Evolutionary conservation across 2,888 invertebrate species (phyloP), one percentile per base, ranked within the genome.

Genomic region (Heteromyza rotundicornis): DNA sequence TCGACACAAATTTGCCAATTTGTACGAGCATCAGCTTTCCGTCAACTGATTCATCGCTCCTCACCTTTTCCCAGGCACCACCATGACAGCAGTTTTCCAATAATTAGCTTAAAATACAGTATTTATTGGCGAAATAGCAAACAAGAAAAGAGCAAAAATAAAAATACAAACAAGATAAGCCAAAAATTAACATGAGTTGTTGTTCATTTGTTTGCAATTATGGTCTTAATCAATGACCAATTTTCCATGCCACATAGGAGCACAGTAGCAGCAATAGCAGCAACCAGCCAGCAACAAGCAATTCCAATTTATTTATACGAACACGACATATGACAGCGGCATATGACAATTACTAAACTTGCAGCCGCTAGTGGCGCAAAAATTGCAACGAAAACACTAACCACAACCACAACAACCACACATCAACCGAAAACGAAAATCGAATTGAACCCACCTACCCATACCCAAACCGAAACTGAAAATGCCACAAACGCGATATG

Each of bases 271-370:
- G n/a, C 12, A 40, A 40, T n/a, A 40, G n/a, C 40, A 27, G 20
- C 32, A 40, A 19, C 24, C 20, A 59, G n/a, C n/a, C 23, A 56
- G 24, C 56, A 55, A 23, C 35, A 44, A 55, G 20, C 40, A 47
- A 57, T 76, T 74, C 73, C 74, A 47, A 54, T 52, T 52, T 24
- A 52, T 52, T 22, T n/a, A 24, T 17, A 52, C 32, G 52, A 52
- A 52, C 52, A 52, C 52, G 52, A 52, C 52, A 24, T 52, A 24
- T 52, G 52, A 52, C 52, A 52, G 52, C 52, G 32, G 17, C 24
- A 24, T n/a, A 49, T 58, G 55, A 62, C 62, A 62, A 62, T 54
- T 52, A 56, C 74, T 75, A 73, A 74, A 71, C 63, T 68, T 70
- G 64, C 64, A 64, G 68, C 75, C 67, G 67, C 47, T 20, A 47